Base-by-base conservation (phyloP, 2,113 vertebrate species). In the Myodes glareolus region DNA sequence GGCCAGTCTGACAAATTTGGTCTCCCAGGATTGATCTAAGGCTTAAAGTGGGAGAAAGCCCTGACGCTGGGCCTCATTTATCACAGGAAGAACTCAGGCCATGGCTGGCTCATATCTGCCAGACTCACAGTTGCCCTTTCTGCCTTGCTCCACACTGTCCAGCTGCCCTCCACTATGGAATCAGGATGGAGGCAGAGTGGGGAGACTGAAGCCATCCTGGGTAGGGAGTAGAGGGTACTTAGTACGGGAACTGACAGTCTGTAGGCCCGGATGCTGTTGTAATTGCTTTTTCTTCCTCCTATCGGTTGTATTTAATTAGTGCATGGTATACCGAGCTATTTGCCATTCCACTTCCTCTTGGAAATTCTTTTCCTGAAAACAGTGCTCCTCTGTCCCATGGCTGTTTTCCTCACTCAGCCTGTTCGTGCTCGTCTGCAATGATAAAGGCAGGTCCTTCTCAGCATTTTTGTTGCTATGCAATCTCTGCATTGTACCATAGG, bases 171-270 rank as follows among this genome's bases (percentile, higher is more conserved):
- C 21, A 23, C 47, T 21, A 29, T 7, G 13, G 67, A 5, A 25
- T 29, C 75, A 6, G 8, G 9, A 17, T 63, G 50, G 42, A 4
- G 70, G 9, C 33, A 9, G 70, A 19, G 7, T 3, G 25, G 25
- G 82, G 58, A 52, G n/a, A 14, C 65, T 12, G 9, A 36, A 85
- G 27, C 39, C n/a, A 10, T 29, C 85, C 39, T 11, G 4, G 5
- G 14, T n/a, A 4, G 13, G 67, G 19, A 10, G 36, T 9, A 16
- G 19, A 36, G 61, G 14, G 17, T 11, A 3, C 50, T 61, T 25
- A 5, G 0, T 33, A n/a, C 39, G 11, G 0, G 3, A 6, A 9
- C 47, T 58, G 31, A 27, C 36, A 47, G 58, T 39, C 13, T n/a
- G 1, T 10, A 58, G 58, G 27, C 42, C 5, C 4, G 1, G 50